A percentile compares a stretch with the other conserved stretches of the same genome.
Conservation (phyloP, 1,140 invertebrate genomes). For the Sminthurides bifidus region DNA sequence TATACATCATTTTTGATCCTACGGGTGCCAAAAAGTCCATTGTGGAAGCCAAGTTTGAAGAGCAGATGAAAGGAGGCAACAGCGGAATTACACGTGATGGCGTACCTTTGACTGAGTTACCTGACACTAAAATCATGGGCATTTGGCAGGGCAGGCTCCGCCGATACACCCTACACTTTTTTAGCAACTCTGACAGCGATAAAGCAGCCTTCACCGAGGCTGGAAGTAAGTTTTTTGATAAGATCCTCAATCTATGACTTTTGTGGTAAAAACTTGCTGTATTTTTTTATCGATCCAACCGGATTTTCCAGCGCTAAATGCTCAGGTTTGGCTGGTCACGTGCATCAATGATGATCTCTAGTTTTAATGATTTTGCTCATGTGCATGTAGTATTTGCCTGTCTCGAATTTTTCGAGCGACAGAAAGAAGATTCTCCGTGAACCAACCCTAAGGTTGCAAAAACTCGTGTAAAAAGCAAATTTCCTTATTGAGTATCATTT, state of each 20-base stretch:
- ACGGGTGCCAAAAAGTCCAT: slow-evolving; percentile 52
- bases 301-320: too few species aligned
- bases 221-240: slow-evolving; percentile 46
- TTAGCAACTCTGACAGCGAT: slow-evolving; percentile 36
- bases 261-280: background rate
- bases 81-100: too few species aligned
- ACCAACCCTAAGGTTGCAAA: too few species aligned
- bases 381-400: background rate
- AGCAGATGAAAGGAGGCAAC: too few species aligned
- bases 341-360: too few species aligned
- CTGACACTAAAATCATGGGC: slow-evolving; percentile 6
- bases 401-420: too few species aligned
- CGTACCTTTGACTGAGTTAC: slow-evolving; percentile 1
- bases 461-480: too few species aligned
- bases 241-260: slow-evolving; percentile 15
- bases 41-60: slow-evolving; percentile 42
- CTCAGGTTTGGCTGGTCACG: too few species aligned
- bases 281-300: background rate
- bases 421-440: too few species aligned
- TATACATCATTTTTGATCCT: slow-evolving; percentile 67
- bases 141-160: slow-evolving; percentile 34
- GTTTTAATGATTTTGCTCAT: background rate
- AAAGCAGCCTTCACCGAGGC: slow-evolving; percentile 63
- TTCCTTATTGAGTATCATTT: too few species aligned
- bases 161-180: background rate